Evolutionary conservation across 2,113 vertebrate genomes (phyloP).

Genomic region (Pseudorectes ferrugineus): DNA sequence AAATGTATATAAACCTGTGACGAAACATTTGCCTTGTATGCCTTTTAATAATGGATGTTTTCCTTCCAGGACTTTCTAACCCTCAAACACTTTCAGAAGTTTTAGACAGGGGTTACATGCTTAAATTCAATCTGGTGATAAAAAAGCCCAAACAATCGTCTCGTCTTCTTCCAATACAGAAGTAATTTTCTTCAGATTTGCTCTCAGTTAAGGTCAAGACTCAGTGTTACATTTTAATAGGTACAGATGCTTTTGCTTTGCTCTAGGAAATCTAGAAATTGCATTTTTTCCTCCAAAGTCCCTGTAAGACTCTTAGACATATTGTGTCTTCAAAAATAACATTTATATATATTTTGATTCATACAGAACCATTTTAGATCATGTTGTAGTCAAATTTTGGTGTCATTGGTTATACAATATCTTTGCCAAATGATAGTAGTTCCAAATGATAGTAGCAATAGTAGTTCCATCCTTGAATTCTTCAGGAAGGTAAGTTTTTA

Average conservation of each 20-base stretch:
- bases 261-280: not conserved
- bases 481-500: not conserved
- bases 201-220: not conserved
- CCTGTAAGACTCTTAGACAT: not conserved
- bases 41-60: not conserved
- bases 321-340: not conserved
- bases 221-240: not conserved
- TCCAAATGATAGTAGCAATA: not conserved
- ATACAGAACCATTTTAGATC: not conserved
- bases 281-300: fast-evolving
- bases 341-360: not conserved
- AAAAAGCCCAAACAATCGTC: not conserved
- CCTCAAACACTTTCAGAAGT: not conserved
- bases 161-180: not conserved
- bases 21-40: not conserved
- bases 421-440: not conserved
- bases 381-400: not conserved
- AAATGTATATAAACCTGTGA: not conserved
- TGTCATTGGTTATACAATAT: not conserved
- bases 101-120: not conserved
- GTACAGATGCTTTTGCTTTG: not conserved
- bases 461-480: not conserved
- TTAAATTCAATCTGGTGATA: not conserved
- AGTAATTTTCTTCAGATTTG: not conserved
- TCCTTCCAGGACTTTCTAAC: not conserved